Conservation (phyloP, 1,140 invertebrate species). For the Mactra quadrangularis region DNA sequence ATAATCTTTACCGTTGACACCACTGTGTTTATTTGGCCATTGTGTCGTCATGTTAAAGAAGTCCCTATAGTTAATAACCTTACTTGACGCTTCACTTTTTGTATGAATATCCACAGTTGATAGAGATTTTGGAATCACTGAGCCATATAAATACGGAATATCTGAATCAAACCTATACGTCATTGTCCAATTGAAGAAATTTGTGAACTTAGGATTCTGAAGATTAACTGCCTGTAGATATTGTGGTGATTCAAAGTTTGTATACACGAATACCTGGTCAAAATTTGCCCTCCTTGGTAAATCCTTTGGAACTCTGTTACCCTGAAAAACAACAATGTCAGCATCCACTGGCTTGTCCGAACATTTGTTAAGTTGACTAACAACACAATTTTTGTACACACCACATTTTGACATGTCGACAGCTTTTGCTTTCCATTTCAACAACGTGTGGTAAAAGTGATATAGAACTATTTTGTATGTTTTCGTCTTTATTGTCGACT, state of each 20-base stretch:
- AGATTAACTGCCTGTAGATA: slow-evolving; percentile 31
- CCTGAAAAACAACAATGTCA: slow-evolving; percentile 42
- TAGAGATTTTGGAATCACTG: slow-evolving; percentile 2
- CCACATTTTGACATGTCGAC: slow-evolving; percentile 13
- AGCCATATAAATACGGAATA: slow-evolving; percentile 88
- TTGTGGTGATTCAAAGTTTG: slow-evolving; percentile 33
- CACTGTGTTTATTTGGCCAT: background rate
- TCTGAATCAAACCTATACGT: slow-evolving; percentile 88
- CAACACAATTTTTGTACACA: background rate
- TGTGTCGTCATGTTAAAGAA: background rate
- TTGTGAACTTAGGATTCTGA: slow-evolving; percentile 84
- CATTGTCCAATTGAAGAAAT: slow-evolving; percentile 90
- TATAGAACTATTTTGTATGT: background rate
- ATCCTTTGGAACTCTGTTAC: background rate
- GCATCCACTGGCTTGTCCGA: background rate
- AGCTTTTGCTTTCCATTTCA: background rate
- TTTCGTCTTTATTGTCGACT: too few species aligned
- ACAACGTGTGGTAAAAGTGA: slow-evolving; percentile 1
- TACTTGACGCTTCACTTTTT: background rate
- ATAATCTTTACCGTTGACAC: slow-evolving; percentile 13
- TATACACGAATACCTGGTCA: slow-evolving; percentile 43
- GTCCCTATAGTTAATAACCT: background rate
- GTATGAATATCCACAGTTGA: background rate
- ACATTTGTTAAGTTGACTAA: background rate
- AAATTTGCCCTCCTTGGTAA: background rate